phyloP scores from a whole-genome alignment of 2,797 vertebrate genomes.

The Myotis findleyi region DNA sequence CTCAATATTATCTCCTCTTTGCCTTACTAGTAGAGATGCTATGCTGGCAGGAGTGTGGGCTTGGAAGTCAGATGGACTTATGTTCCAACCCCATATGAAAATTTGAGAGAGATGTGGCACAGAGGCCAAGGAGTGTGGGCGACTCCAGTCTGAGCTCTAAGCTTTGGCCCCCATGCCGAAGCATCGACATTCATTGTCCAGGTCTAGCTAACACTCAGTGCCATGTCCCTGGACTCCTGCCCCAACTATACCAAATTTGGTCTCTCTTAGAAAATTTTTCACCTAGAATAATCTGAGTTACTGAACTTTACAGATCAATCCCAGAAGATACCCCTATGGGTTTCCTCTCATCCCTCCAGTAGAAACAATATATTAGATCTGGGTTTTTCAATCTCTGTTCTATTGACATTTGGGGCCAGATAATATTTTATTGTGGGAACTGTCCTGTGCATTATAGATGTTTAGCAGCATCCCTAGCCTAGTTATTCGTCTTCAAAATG shows the following conservation, averaged over 20 bases:
- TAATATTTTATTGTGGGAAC: background rate
- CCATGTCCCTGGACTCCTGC: background rate
- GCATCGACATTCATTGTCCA: background rate
- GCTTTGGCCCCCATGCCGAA: background rate
- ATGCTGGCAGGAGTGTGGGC: background rate
- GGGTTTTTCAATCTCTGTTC: background rate
- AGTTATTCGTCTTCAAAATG: background rate
- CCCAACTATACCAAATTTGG: background rate
- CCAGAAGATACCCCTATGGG: background rate
- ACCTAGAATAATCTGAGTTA: background rate
- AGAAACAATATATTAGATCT: background rate
- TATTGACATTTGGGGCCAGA: background rate
- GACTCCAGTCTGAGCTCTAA: background rate
- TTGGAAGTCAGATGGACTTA: too few species aligned
- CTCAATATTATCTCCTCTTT: slow-evolving; percentile 38
- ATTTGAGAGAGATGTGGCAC: background rate
- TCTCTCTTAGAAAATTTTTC: background rate
- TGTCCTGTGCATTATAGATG: background rate
- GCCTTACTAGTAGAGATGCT: background rate
- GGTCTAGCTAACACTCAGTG: background rate
- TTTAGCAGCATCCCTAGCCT: background rate
- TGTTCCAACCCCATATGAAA: background rate
- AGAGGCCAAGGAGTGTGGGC: background rate
- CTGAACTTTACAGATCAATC: background rate
- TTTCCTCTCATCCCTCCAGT: background rate